A percentile compares a stretch with the other conserved stretches of the same genome.
Conservation (phyloP, 1,140 invertebrate genomes). For the Olivierus martensii region DNA sequence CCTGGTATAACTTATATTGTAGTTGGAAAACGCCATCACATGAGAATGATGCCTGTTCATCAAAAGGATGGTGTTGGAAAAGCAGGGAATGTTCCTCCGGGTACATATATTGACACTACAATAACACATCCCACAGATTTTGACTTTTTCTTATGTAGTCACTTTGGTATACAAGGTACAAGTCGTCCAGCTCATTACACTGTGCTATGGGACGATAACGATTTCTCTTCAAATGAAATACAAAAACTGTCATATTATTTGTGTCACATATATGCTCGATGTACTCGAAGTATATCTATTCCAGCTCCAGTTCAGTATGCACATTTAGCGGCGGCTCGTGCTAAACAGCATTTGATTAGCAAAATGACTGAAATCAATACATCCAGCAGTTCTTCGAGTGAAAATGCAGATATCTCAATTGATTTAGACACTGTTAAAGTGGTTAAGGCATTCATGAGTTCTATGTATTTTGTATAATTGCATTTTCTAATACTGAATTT, state of each 20-base stretch:
- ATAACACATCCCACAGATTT: conserved; percentile 68
- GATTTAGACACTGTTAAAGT: not conserved
- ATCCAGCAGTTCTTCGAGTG: not conserved
- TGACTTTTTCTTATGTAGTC: conserved; percentile 70
- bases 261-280: conserved; percentile 18
- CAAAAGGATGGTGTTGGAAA: conserved; percentile 20
- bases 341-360: conserved; percentile 1
- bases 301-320: conserved; percentile 23
- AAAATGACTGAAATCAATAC: not conserved
- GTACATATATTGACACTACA: conserved; percentile 61
- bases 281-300: conserved; percentile 18
- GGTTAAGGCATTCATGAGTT: not conserved
- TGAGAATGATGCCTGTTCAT: conserved; percentile 17
- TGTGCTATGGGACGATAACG: conserved; percentile 5
- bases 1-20: conserved; percentile 17
- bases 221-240: conserved; percentile 11
- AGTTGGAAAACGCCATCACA: conserved; percentile 17
- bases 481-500: too few relatives aligned
- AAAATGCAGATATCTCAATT: too few relatives aligned
- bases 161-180: conserved; percentile 23
- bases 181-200: conserved; percentile 12
- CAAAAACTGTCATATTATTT: conserved; percentile 19
- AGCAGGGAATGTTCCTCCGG: conserved; percentile 55
- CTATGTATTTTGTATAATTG: not conserved
- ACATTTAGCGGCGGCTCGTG: conserved; percentile 22